Percentiles rank a stretch among this genome's conserved stretches.
These are phyloP conservation scores for Zhuqinia jingwanae DNA, from an alignment of 2,888 invertebrate genomes.

Conservation along the genomic window DNA sequence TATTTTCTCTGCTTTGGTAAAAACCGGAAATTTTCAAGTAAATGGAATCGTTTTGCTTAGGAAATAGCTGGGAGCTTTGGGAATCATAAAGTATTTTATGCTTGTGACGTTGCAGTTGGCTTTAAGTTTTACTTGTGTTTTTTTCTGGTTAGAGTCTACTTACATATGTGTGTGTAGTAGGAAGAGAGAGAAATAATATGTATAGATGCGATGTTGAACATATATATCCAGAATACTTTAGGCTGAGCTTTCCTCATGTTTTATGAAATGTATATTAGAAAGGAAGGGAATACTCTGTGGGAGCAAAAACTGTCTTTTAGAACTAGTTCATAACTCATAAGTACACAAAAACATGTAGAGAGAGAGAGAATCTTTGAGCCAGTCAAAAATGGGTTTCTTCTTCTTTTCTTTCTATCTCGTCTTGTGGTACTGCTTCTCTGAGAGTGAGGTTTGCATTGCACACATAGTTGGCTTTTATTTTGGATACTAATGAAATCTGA, in stretches of 20 bases:
- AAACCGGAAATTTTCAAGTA: constrained; percentile 33
- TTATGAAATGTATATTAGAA: constrained; percentile 38
- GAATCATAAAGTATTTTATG: constrained; percentile 66
- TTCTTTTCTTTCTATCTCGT: not conserved
- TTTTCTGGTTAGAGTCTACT: constrained; percentile 4
- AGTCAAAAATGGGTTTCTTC: constrained; percentile 25
- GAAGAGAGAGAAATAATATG: not conserved
- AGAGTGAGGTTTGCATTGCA: constrained; percentile 1
- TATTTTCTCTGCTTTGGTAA: constrained; percentile 16
- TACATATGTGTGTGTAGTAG: not conserved
- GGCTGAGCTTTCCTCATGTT: not conserved
- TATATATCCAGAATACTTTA: not conserved
- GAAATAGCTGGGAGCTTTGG: constrained; percentile 50
- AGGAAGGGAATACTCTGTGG: constrained; percentile 46
- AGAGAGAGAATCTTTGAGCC: constrained; percentile 29
- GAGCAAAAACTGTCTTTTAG: constrained; percentile 45
- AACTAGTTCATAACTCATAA: constrained; percentile 63
- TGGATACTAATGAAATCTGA: constrained; percentile 67
- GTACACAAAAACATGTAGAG: constrained; percentile 29
- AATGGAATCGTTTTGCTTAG: constrained; percentile 57
- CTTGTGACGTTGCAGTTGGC: constrained; percentile 46
- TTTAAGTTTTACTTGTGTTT: constrained; percentile 45
- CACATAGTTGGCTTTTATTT: constrained; percentile 60
- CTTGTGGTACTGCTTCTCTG: not conserved
- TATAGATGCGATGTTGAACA: not conserved